phyloP scores from a whole-genome alignment of 1,140 invertebrate species.

The Helicorthomorpha holstii region DNA sequence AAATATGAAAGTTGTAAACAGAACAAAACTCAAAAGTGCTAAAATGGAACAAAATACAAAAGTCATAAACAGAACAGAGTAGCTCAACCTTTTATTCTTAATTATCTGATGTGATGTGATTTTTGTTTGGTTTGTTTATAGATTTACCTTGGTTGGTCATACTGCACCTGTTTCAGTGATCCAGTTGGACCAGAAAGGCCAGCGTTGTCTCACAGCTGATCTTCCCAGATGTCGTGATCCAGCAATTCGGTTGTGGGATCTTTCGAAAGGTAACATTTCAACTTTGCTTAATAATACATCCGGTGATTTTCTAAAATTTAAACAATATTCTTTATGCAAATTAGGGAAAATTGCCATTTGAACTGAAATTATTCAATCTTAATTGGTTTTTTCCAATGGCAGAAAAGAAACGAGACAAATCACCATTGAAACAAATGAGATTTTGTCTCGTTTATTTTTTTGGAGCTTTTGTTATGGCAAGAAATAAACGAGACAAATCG shows the following conservation, averaged over 20 bases:
- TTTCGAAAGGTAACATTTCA: conserved; percentile 41
- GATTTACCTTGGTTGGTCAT: conserved; percentile 53
- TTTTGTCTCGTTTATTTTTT: not conserved
- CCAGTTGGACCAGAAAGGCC: conserved; percentile 47
- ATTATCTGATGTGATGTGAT: conserved; percentile 1
- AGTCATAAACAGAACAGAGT: too few relatives aligned
- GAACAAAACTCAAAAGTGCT: too few relatives aligned
- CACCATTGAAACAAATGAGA: not conserved
- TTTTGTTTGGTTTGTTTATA: conserved; percentile 4
- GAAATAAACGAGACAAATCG: not conserved
- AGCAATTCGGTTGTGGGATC: conserved; percentile 58
- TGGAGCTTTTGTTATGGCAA: not conserved
- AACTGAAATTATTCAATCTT: not conserved
- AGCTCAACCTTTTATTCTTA: too few relatives aligned
- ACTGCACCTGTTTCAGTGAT: conserved; percentile 51
- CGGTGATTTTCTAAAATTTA: too few relatives aligned
- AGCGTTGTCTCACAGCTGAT: conserved; percentile 50
- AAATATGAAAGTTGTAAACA: too few relatives aligned
- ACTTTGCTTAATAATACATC: not conserved
- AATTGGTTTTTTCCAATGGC: not conserved
- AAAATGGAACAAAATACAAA: too few relatives aligned
- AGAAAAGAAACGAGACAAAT: not conserved
- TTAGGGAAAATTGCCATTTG: too few relatives aligned
- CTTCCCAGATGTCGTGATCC: conserved; percentile 41
- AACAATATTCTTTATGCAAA: too few relatives aligned